Percentiles rank a stretch among this genome's conserved stretches.
Evolutionary conservation across 2,113 vertebrate genomes (phyloP).

Genomic region (Dromiciops gliroides): DNA sequence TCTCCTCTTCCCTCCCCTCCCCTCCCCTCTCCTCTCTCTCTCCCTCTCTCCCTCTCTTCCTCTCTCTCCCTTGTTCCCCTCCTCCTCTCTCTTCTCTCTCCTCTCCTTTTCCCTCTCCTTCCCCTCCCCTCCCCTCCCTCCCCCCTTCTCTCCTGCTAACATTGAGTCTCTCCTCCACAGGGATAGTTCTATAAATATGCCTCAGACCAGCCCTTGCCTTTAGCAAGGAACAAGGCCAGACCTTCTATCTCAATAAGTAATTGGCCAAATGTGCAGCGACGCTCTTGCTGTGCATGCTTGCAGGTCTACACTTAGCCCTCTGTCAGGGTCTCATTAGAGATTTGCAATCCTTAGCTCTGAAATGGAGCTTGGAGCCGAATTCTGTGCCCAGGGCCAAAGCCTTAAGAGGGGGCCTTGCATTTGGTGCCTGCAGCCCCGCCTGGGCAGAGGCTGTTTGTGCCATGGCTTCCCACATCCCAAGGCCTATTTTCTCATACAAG

Average conservation of each 20-base stretch:
- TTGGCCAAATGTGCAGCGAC: background rate
- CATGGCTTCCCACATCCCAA: background rate
- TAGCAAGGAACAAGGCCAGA: background rate
- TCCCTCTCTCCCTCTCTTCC: background rate
- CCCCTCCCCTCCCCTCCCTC: background rate
- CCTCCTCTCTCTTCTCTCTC: background rate
- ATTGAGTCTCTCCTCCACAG: background rate
- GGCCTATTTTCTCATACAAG: accelerated
- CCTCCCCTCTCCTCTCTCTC: background rate
- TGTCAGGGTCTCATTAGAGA: background rate
- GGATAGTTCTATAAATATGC: conserved; percentile 46
- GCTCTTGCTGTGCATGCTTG: background rate
- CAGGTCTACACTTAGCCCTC: background rate
- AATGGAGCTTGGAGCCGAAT: background rate
- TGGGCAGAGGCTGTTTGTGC: background rate
- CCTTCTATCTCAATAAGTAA: background rate
- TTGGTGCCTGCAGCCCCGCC: background rate
- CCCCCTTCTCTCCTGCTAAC: background rate
- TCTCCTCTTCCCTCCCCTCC: background rate
- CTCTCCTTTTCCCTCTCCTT: background rate
- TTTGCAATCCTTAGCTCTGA: conserved; percentile 47
- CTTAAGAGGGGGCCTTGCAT: background rate
- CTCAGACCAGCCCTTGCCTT: background rate
- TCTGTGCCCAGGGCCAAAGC: background rate
- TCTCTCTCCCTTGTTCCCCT: background rate